Conservation (phyloP, 2,113 vertebrate genomes). For the Spizaetus ornatus region DNA sequence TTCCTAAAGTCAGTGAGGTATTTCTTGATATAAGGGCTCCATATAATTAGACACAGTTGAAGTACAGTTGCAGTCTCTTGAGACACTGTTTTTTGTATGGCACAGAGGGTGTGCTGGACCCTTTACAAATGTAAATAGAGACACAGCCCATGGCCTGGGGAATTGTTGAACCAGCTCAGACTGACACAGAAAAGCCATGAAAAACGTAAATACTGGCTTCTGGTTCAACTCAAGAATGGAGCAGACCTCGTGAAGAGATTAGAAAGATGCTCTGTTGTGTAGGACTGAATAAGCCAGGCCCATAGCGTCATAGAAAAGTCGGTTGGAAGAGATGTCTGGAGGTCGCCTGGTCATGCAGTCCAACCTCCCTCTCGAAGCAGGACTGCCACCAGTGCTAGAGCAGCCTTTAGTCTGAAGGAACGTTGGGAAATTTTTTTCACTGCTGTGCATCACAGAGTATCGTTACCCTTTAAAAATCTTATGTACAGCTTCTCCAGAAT, state of each 20-base stretch:
- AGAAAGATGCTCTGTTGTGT: background rate
- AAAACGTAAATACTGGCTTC: background rate
- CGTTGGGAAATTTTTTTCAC: accelerated
- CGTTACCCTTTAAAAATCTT: background rate
- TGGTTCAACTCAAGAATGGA: background rate
- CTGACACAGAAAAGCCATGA: background rate
- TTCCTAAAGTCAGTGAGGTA: background rate
- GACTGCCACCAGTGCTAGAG: background rate
- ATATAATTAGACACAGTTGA: background rate
- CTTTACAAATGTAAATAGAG: background rate
- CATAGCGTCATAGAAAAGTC: background rate
- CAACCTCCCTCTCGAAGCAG: background rate
- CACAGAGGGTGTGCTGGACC: background rate
- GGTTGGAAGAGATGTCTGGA: background rate
- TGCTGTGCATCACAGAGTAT: background rate
- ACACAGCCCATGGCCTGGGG: background rate
- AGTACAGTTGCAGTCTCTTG: background rate
- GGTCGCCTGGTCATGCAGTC: background rate
- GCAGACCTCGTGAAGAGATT: background rate
- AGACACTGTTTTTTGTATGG: background rate
- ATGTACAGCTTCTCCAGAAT: background rate
- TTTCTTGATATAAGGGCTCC: background rate
- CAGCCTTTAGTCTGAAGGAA: background rate
- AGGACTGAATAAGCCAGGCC: background rate
- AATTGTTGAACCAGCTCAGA: background rate